phyloP scores from a whole-genome alignment of 2,113 vertebrate species.

The Lycaon pictus region DNA sequence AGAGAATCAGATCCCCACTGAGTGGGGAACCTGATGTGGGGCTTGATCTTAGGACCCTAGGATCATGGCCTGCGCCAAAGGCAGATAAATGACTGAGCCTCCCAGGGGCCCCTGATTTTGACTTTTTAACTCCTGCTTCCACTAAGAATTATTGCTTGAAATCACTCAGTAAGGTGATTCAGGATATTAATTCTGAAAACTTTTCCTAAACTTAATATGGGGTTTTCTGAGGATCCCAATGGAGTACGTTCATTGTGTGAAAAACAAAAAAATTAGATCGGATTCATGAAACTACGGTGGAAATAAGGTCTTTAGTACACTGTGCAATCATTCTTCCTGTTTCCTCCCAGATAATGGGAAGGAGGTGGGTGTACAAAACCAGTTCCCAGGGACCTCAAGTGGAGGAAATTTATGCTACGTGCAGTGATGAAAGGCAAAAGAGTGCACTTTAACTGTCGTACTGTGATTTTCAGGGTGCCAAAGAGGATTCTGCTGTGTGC shows the following conservation, averaged over 20 bases:
- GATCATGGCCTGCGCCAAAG: neutral
- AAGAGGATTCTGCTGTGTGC: neutral
- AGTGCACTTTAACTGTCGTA: neutral
- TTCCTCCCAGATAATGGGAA: neutral
- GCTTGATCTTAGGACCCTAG: neutral
- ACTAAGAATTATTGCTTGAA: constrained; percentile 16
- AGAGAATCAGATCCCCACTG: neutral
- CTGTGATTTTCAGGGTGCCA: neutral
- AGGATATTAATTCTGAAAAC: constrained; percentile 29
- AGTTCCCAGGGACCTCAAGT: neutral
- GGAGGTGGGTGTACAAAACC: neutral
- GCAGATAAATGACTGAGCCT: neutral
- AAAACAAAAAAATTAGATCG: neutral
- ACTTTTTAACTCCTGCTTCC: neutral
- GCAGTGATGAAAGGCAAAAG: neutral
- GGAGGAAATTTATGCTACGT: neutral
- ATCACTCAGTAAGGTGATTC: constrained; percentile 34
- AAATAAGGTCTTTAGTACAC: neutral
- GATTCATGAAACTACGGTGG: neutral
- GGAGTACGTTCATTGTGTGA: neutral
- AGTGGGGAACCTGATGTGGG: neutral
- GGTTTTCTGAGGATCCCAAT: neutral
- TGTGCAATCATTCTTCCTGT: neutral
- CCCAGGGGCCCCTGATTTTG: neutral
- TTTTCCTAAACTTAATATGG: neutral